These are phyloP conservation scores for Dinothrombium tinctorium DNA, from an alignment of 1,140 invertebrate species.

Conservation along the genomic window DNA sequence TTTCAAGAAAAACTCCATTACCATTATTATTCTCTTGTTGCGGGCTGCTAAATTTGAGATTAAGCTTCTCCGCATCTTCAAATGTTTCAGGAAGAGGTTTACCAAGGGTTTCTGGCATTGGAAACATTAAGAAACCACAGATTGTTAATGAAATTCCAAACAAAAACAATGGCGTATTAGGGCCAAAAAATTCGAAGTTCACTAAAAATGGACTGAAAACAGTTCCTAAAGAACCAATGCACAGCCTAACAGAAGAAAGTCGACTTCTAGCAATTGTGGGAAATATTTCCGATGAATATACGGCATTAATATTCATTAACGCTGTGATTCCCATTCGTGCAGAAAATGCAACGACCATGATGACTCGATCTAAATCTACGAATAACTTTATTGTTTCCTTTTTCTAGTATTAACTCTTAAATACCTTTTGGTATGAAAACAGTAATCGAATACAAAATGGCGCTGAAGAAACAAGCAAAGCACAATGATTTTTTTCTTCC, in stretches of 20 bases:
- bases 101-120: constrained; percentile 55
- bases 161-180: constrained; percentile 1
- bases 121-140: background rate
- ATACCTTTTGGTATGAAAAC: background rate
- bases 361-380: background rate
- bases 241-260: constrained; percentile 54
- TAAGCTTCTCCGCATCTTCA: constrained; percentile 39
- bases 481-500: constrained; percentile 4
- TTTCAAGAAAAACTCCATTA: too few species aligned
- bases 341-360: constrained; percentile 15
- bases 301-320: constrained; percentile 63
- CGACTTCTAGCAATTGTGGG: constrained; percentile 62
- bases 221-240: constrained; percentile 56
- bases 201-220: constrained; percentile 39
- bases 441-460: background rate
- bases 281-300: constrained; percentile 60
- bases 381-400: background rate
- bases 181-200: background rate
- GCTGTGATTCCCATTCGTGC: constrained; percentile 61
- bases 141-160: constrained; percentile 5
- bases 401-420: background rate
- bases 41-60: too few species aligned
- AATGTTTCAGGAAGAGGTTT: constrained; percentile 56
- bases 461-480: background rate
- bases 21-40: too few species aligned